A percentile compares a stretch with the other conserved stretches of the same genome.
phyloP scores from a whole-genome alignment of 2,888 invertebrate genomes.

The Macaria liturata region DNA sequence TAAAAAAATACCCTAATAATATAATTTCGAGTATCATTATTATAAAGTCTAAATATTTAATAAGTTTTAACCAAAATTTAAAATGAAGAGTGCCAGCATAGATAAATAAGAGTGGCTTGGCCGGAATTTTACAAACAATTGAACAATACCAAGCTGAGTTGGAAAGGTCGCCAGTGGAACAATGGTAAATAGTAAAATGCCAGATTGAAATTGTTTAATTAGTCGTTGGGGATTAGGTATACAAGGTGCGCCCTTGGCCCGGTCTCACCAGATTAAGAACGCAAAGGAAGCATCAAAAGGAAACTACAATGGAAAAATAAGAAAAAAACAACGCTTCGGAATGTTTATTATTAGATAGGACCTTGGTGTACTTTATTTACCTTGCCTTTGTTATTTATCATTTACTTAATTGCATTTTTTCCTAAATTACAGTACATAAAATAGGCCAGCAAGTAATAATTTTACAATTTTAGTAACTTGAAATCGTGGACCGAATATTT shows the following conservation, averaged over 20 bases:
- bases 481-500: no score
- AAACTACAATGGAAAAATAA: constrained; percentile 47
- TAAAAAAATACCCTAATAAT: no score
- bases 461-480: no score
- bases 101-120: constrained; percentile 4
- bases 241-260: constrained; percentile 63
- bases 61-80: no score
- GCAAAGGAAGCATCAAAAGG: constrained; percentile 59
- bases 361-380: constrained; percentile 15
- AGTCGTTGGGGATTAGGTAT: constrained; percentile 54
- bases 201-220: constrained; percentile 60
- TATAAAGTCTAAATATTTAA: no score
- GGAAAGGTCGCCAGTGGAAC: constrained; percentile 56
- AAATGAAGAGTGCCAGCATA: no score
- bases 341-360: constrained; percentile 17
- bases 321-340: constrained; percentile 22
- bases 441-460: no score
- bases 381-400: no score
- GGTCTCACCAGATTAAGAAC: constrained; percentile 52
- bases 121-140: constrained; percentile 41
- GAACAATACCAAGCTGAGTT: constrained; percentile 47
- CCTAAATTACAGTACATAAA: no score
- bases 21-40: no score
- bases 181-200: constrained; percentile 62
- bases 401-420: no score